A percentile compares a stretch with the other conserved stretches of the same genome.
These are phyloP conservation scores for Melanocharis versteri DNA, from an alignment of 2,113 vertebrate species.

Conservation along the genomic window DNA sequence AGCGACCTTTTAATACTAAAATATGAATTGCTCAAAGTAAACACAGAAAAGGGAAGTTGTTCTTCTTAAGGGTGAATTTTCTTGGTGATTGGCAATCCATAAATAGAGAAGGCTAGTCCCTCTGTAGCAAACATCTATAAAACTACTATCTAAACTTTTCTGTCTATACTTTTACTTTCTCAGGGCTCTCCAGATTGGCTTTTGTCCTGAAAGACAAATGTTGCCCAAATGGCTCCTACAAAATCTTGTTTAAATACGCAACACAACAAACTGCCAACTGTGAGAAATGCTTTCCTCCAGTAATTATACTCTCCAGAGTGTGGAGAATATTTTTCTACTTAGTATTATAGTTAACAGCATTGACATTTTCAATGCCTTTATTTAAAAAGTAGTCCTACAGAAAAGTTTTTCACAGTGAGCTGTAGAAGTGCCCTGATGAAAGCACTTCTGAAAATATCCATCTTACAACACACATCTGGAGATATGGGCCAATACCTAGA, in stretches of 20 bases:
- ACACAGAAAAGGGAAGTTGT: background rate
- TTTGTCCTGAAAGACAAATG: background rate
- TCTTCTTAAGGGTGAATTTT: background rate
- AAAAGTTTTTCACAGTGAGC: background rate
- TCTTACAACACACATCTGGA: background rate
- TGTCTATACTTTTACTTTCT: background rate
- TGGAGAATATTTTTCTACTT: background rate
- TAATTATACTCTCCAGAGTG: background rate
- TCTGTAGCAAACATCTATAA: background rate
- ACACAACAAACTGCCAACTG: background rate
- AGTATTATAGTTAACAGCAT: background rate
- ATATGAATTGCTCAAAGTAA: background rate
- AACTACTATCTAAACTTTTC: background rate
- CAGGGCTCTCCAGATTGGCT: background rate
- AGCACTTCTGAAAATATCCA: background rate
- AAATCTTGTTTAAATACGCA: background rate
- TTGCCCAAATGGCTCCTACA: background rate
- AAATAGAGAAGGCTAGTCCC: background rate
- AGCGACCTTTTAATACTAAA: background rate
- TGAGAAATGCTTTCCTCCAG: background rate
- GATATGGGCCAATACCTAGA: background rate
- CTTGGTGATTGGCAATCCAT: background rate
- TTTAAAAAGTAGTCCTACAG: background rate
- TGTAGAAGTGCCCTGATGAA: background rate
- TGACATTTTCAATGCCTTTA: background rate